Evolutionary conservation across 1,140 invertebrate species (phyloP), one percentile per base, ranked within the genome.

Genomic region (Lordiphosa collinella): DNA sequence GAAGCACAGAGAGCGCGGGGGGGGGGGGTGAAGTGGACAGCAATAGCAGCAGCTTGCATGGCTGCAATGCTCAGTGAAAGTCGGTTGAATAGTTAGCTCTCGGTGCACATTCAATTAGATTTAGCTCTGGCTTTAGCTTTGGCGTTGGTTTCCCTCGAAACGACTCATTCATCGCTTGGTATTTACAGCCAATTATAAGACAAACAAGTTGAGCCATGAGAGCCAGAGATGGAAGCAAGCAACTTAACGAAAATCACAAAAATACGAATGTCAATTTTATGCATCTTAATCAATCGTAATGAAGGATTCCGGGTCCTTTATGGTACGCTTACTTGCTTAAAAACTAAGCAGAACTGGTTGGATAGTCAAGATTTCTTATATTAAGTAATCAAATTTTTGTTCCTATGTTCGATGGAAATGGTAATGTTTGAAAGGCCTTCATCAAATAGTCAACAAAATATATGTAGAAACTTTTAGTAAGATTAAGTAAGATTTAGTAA

Each of bases 111-210:
- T 80, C 76, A 80, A 80, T 84, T 84, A 76, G 78, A 74, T 80
- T 84, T 76, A 72, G 58, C 65, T 53, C 44, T 58, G 53, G 53
- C 72, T 66, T 61, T 58, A 41, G 44, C 61, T 52, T 44, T 49
- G 36, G 32, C 67, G 49, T 57, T 54, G 35, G 34, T 46, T 44
- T 38, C 65, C 65, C 59, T 56, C 40, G 41, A 66, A 70, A 6
- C 25, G 25, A 29, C 25, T 29, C 65, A 65, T 65, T 75, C 65
- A 75, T 58, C 46, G 67, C 57, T 66, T 47, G 76, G 56, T 70
- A 75, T 82, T 80, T 82, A 80, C 76, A 80, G 76, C 76, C 76
- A 80, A 84, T 80, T 84, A 84, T 80, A 78, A 76, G 71, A 68
- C 78, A 76, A 76, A 82, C 75, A 82, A 70, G 65, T 70, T 62